phyloP scores from a whole-genome alignment of 2,888 invertebrate species.

The Macrostomum cliftonense region DNA sequence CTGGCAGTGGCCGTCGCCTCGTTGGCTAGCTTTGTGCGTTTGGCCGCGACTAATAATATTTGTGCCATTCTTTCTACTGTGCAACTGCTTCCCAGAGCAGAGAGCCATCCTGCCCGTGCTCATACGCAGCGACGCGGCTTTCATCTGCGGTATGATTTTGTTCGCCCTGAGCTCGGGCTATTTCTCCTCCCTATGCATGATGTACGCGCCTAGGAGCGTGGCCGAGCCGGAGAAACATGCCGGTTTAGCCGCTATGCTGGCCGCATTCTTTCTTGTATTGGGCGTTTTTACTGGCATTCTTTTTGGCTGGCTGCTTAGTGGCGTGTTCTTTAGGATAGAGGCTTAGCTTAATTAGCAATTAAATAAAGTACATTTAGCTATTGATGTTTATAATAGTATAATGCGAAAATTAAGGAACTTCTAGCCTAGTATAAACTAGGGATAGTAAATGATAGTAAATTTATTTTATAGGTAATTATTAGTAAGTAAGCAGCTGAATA shows the following conservation, averaged over 20 bases:
- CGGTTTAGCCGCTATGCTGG: constrained; percentile 84
- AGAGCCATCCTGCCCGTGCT: constrained; percentile 49
- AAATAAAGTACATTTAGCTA: too few relatives aligned
- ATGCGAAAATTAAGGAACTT: too few relatives aligned
- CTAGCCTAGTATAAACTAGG: too few relatives aligned
- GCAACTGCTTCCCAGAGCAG: constrained; percentile 57
- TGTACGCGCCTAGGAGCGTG: constrained; percentile 67
- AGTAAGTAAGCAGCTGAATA: too few relatives aligned
- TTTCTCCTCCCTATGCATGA: constrained; percentile 72
- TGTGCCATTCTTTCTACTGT: constrained; percentile 71
- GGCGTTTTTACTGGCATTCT: constrained; percentile 63
- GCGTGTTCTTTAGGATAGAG: too few relatives aligned
- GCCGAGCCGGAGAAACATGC: background rate
- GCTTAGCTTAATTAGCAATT: too few relatives aligned
- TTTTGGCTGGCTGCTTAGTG: too few relatives aligned
- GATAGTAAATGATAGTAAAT: too few relatives aligned
- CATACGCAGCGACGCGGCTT: constrained; percentile 55
- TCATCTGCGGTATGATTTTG: constrained; percentile 52
- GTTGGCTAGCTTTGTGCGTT: constrained; percentile 55
- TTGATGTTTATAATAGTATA: too few relatives aligned
- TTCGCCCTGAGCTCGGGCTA: constrained; percentile 79
- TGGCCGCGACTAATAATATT: constrained; percentile 50
- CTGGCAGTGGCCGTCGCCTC: constrained; percentile 48
- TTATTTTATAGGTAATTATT: too few relatives aligned
- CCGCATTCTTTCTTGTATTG: constrained; percentile 69